Evolutionary conservation across 1,140 invertebrate genomes (phyloP).

Genomic region (Drosophila ironensis): DNA sequence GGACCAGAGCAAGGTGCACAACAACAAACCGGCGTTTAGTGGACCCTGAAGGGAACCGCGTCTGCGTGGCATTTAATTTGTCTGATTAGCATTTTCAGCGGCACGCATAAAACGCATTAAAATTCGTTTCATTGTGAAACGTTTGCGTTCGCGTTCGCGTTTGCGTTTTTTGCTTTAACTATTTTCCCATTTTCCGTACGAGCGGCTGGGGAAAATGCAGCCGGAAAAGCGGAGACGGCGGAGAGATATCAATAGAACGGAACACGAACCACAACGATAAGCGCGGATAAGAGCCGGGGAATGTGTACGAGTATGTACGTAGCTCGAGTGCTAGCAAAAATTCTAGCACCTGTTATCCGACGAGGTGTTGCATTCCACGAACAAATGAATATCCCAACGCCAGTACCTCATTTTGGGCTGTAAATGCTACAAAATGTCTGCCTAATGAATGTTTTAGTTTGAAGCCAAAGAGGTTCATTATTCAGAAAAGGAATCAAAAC

Average conservation of each 20-base stretch:
- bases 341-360: slow-evolving; percentile 28
- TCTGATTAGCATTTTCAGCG: slow-evolving; percentile 79
- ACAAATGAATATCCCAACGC: not conserved
- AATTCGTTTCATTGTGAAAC: slow-evolving; percentile 43
- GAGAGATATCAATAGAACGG: slow-evolving; percentile 32
- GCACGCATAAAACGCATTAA: slow-evolving; percentile 80
- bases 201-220: slow-evolving; percentile 3
- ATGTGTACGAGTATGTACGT: not conserved
- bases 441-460: no score
- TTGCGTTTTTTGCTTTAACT: slow-evolving; percentile 1
- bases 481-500: no score
- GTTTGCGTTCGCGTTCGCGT: no score
- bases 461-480: no score
- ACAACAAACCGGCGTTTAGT: slow-evolving; percentile 36
- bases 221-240: slow-evolving; percentile 31
- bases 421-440: no score
- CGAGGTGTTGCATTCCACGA: not conserved
- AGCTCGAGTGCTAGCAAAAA: slow-evolving; percentile 4
- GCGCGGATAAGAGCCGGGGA: slow-evolving; percentile 6
- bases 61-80: slow-evolving; percentile 75
- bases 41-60: slow-evolving; percentile 28
- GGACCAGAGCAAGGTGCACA: not conserved
- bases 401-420: no score
- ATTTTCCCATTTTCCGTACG: slow-evolving; percentile 1
- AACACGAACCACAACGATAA: slow-evolving; percentile 26